Percentiles rank a stretch among this genome's conserved stretches.
Evolutionary conservation across 2,888 invertebrate species (phyloP).

Genomic region (Aporophyla lueneburgensis): DNA sequence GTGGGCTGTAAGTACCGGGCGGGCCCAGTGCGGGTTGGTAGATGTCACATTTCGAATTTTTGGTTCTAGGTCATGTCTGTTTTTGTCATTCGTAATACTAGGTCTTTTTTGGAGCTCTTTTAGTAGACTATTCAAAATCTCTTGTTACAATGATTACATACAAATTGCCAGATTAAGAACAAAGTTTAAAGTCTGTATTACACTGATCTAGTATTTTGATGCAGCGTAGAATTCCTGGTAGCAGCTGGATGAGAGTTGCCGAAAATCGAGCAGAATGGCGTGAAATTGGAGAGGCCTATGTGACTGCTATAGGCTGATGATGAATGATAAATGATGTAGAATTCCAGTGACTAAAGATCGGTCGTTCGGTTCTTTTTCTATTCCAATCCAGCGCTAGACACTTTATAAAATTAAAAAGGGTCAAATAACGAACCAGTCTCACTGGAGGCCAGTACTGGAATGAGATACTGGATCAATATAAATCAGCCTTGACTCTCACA

Average conservation of each 20-base stretch:
- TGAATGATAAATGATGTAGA: no score
- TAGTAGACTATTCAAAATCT: background rate
- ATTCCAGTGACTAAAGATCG: no score
- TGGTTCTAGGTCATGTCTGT: no score
- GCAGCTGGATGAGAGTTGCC: no score
- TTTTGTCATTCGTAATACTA: background rate
- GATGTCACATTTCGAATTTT: no score
- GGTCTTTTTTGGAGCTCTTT: background rate
- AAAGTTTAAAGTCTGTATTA: background rate
- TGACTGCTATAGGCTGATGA: no score
- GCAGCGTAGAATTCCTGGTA: background rate
- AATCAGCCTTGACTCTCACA: background rate
- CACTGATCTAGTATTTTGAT: background rate
- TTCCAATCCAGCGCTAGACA: background rate
- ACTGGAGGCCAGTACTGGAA: background rate
- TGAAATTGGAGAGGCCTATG: no score
- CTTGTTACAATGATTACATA: background rate
- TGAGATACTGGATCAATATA: background rate
- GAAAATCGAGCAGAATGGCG: no score
- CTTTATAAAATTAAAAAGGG: background rate
- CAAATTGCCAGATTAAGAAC: background rate
- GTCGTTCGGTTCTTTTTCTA: background rate
- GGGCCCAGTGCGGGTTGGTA: no score
- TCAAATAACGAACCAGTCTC: background rate
- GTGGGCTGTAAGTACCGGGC: no score